Base-by-base conservation (phyloP, 2,797 vertebrate genomes). In the Eptatretus atami region DNA sequence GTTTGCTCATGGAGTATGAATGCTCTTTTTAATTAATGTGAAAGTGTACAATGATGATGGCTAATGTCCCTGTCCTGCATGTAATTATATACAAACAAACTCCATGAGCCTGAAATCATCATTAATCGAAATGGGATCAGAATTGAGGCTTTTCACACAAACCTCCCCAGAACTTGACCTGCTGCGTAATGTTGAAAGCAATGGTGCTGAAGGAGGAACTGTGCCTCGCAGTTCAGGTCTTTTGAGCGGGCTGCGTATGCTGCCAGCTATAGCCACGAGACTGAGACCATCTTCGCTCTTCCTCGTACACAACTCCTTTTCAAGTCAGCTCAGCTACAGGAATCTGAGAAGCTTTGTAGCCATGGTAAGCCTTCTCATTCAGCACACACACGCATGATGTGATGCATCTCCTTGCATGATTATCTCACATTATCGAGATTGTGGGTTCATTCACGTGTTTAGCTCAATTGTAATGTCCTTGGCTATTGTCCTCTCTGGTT, bases 251-350 rank as follows among this genome's bases (percentile, higher is more conserved):
- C 92, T 95, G 74, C 77, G 82, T 66, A 82, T 65, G 76, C 81
- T 53, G 86, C 87, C 69, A 86, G 79, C 76, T 98, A 98, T 73
- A 96, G 88, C 75, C 92, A 98, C 11, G 92, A 98, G 73, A 93
- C 87, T 0, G 92, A 98, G 77, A 96, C 86, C 14, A 94, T 98
- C 73, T 98, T 98, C 66, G 92, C 92, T 2, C 75, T 98, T 65
- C 92, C 92, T 68, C 82, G 90, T 68, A 98, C 96, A 90, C 92
- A 98, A 70, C 77, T 98, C 68, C 84, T 92, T 74, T 98, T 98
- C 68, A 98, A 95, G 70, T 96, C 90, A 66, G 95, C 84, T 71
- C 92, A 98, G 2, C 81, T 88, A 52, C 92, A 98, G 63, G 83
- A 94, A 64, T 84, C 90, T 1, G 83, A 90, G 9, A 90, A 95